These are phyloP conservation scores for Gymnobelideus leadbeateri DNA, from an alignment of 2,113 vertebrate genomes.

Conservation along the genomic window DNA sequence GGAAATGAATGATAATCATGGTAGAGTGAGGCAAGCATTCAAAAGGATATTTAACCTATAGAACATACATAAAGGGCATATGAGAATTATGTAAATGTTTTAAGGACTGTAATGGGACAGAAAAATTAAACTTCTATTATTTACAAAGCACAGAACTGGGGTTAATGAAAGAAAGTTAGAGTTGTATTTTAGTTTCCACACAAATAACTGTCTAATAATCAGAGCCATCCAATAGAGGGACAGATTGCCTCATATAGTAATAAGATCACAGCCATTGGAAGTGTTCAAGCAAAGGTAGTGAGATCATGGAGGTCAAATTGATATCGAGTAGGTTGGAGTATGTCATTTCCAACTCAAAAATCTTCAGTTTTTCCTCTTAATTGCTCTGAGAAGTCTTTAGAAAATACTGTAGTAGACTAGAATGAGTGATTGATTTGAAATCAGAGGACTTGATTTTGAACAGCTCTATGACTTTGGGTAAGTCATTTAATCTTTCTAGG, in stretches of 20 bases:
- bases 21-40: background rate
- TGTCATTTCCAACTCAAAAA: background rate
- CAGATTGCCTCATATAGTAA: too few relatives aligned
- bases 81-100: background rate
- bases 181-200: background rate
- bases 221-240: background rate
- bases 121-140: background rate
- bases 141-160: background rate
- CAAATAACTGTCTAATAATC: background rate
- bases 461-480: background rate
- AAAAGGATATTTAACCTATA: background rate
- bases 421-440: background rate
- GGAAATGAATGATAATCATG: background rate
- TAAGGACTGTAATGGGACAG: background rate
- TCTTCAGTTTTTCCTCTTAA: background rate
- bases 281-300: background rate
- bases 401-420: background rate
- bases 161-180: background rate
- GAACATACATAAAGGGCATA: background rate
- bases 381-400: background rate
- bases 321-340: background rate
- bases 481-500: background rate
- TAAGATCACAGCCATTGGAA: background rate
- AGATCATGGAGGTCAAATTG: background rate
- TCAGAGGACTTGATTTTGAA: background rate